A percentile compares a stretch with the other conserved stretches of the same genome.
phyloP scores from a whole-genome alignment of 2,888 invertebrate species.

The Athrips mouffetella region DNA sequence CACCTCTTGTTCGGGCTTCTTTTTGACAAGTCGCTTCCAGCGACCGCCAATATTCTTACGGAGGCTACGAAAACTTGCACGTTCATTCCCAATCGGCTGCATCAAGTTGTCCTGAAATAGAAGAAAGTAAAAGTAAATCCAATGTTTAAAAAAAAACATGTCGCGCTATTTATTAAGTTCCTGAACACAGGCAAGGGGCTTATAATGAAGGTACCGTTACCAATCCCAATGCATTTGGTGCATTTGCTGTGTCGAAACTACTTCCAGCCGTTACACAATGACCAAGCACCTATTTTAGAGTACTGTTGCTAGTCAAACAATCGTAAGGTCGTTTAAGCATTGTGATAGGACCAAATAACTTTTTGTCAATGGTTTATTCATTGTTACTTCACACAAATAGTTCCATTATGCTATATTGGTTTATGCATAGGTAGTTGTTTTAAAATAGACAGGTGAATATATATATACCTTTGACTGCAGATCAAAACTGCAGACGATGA shows the following conservation, averaged over 20 bases:
- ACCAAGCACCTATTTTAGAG: slow-evolving; percentile 45
- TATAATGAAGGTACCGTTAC: slow-evolving; percentile 45
- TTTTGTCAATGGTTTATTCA: slow-evolving; percentile 24
- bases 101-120: slow-evolving; percentile 87
- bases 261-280: slow-evolving; percentile 56
- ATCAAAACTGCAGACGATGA: slow-evolving; percentile 31
- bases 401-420: neutral
- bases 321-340: slow-evolving; percentile 34
- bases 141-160: no score
- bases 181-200: slow-evolving; percentile 39
- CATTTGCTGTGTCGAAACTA: slow-evolving; percentile 44
- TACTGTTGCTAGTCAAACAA: slow-evolving; percentile 45
- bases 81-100: slow-evolving; percentile 83
- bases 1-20: slow-evolving; percentile 88
- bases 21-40: slow-evolving; percentile 90
- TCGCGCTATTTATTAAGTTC: slow-evolving; percentile 34
- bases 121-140: slow-evolving; percentile 45
- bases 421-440: neutral
- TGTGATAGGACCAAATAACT: slow-evolving; percentile 33
- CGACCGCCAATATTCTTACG: slow-evolving; percentile 91
- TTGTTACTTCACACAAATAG: slow-evolving; percentile 10
- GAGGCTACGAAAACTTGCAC: slow-evolving; percentile 89
- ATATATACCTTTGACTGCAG: no score
- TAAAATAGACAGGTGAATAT: neutral
- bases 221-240: slow-evolving; percentile 52